A percentile compares a stretch with the other conserved stretches of the same genome.
phyloP scores from a whole-genome alignment of 2,888 invertebrate species.

The Conomelus anceps region DNA sequence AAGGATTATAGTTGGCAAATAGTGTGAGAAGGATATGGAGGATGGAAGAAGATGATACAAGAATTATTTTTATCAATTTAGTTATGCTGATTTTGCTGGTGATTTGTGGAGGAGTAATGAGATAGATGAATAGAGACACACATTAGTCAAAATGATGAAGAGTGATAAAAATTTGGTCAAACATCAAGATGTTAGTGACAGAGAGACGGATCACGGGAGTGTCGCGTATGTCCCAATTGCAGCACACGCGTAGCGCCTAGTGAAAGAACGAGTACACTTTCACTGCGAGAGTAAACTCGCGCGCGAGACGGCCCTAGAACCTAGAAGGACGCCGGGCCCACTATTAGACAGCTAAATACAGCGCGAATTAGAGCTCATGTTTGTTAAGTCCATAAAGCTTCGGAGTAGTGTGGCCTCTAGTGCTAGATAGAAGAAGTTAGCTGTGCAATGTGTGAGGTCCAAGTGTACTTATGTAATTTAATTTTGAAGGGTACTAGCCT shows the following conservation, averaged over 20 bases:
- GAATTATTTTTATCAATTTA: no score
- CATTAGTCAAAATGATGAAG: no score
- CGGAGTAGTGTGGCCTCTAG: neutral
- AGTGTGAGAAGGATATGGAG: no score
- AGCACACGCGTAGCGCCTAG: neutral
- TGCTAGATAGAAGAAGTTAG: no score
- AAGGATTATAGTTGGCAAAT: no score
- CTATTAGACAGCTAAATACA: neutral
- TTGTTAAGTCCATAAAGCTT: neutral
- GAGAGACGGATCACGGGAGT: neutral
- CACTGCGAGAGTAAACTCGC: neutral
- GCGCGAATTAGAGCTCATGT: neutral
- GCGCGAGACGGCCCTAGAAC: neutral
- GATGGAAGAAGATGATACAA: no score
- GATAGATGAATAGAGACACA: no score
- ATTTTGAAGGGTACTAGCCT: neutral
- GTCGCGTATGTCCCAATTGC: neutral
- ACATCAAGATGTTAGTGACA: neutral
- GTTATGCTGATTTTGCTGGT: no score
- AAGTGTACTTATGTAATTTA: neutral
- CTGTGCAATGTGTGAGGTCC: neutral
- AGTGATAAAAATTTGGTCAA: no score
- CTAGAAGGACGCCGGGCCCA: neutral
- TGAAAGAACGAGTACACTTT: neutral
- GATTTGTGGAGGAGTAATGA: no score